Evolutionary conservation across 2,113 vertebrate genomes (phyloP).

Genomic region (Lycaon pictus): DNA sequence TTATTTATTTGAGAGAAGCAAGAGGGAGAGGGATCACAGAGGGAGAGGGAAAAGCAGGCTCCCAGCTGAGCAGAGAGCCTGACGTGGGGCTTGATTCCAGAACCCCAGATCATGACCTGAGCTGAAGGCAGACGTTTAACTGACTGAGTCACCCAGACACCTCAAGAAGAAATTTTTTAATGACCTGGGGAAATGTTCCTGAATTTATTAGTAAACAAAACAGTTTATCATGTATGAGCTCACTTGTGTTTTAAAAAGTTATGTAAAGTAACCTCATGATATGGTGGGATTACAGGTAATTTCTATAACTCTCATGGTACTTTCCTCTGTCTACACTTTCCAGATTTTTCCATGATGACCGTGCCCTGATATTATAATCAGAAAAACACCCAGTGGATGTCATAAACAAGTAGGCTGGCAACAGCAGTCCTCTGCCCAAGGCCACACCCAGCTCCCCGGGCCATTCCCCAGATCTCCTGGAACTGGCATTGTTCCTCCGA

Average conservation of each 20-base stretch:
- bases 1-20: too few relatives aligned
- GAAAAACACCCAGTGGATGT: neutral
- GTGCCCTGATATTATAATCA: neutral
- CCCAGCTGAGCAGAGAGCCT: too few relatives aligned
- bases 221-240: neutral
- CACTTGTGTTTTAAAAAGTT: neutral
- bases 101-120: too few relatives aligned
- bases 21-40: too few relatives aligned
- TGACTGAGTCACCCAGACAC: too few relatives aligned
- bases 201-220: neutral
- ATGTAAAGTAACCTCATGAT: neutral
- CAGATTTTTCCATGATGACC: neutral
- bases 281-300: neutral
- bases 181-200: neutral
- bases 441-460: neutral
- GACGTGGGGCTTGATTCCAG: too few relatives aligned
- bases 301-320: neutral
- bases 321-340: neutral
- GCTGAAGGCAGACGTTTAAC: too few relatives aligned
- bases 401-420: neutral
- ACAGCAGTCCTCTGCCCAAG: neutral
- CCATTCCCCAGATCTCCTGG: neutral
- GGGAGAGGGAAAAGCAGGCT: too few relatives aligned
- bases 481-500: neutral
- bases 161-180: neutral